Percentiles rank a stretch among this genome's conserved stretches.
These are phyloP conservation scores for Oscheius sp. DNA, from an alignment of 2,888 invertebrate genomes.

Conservation along the genomic window DNA sequence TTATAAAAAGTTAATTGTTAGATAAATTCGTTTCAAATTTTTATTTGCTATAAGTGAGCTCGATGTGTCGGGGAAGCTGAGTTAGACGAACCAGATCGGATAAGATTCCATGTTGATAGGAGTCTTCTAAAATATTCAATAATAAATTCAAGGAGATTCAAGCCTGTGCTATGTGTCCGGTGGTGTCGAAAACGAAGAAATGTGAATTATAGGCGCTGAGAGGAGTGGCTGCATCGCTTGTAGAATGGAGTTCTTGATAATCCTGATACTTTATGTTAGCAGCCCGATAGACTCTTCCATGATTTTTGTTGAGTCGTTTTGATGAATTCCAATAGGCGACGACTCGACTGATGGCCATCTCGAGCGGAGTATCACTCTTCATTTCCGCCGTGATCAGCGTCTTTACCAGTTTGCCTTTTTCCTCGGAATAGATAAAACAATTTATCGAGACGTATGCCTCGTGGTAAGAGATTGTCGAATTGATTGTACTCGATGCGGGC, in stretches of 20 bases:
- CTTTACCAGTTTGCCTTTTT: not conserved
- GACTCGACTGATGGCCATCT: not conserved
- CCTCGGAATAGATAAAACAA: not conserved
- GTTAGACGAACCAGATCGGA: not conserved
- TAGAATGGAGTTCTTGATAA: not conserved
- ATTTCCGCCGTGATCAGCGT: not conserved
- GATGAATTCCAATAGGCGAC: not conserved
- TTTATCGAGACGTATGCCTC: not conserved
- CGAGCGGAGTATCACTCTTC: not conserved
- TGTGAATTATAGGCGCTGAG: not conserved
- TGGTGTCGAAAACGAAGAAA: not conserved
- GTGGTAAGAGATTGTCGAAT: too few species aligned
- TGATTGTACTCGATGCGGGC: too few species aligned
- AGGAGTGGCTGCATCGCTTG: not conserved
- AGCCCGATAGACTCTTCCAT: not conserved
- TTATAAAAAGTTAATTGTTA: conserved; percentile 2
- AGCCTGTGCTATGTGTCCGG: not conserved
- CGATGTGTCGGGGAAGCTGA: too few species aligned
- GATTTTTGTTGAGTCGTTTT: not conserved
- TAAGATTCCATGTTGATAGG: not conserved
- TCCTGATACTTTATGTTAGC: not conserved
- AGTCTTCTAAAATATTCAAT: not conserved
- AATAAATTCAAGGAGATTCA: not conserved
- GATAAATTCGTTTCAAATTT: not conserved
- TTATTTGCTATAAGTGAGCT: too few species aligned